phyloP scores from a whole-genome alignment of 2,888 invertebrate species.

The Tyria jacobaeae region DNA sequence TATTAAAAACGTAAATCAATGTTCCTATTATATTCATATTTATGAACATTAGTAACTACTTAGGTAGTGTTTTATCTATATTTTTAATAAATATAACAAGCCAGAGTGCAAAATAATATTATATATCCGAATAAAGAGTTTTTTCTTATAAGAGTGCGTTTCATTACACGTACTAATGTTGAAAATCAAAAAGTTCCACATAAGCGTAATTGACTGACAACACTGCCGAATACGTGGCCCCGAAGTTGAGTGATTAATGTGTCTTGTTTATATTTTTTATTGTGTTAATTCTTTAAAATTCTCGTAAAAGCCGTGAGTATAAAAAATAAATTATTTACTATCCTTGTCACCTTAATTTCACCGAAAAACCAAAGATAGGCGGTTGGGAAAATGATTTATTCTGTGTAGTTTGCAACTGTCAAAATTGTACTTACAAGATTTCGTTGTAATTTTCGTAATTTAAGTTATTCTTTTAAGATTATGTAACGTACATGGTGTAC shows the following conservation, averaged over 20 bases:
- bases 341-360: slow-evolving; percentile 32
- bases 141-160: slow-evolving; percentile 45
- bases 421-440: slow-evolving; percentile 60
- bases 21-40: background rate
- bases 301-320: slow-evolving; percentile 75
- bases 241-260: slow-evolving; percentile 71
- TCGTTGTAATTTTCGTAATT: slow-evolving; percentile 48
- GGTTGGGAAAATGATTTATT: slow-evolving; percentile 48
- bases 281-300: slow-evolving; percentile 69
- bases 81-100: too few species aligned
- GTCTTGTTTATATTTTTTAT: slow-evolving; percentile 83
- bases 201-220: slow-evolving; percentile 79
- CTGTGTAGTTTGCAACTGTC: slow-evolving; percentile 73
- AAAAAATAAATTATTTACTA: slow-evolving; percentile 36
- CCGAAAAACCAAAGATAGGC: slow-evolving; percentile 32
- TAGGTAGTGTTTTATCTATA: too few species aligned
- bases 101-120: background rate
- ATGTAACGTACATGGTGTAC: slow-evolving; percentile 33
- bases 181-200: slow-evolving; percentile 83
- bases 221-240: slow-evolving; percentile 85
- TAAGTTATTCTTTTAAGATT: slow-evolving; percentile 35
- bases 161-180: slow-evolving; percentile 51
- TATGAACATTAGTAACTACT: too few species aligned
- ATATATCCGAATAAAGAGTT: background rate
- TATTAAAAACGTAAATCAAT: background rate